These are phyloP conservation scores for Adelphocoris suturalis DNA, from an alignment of 2,888 invertebrate genomes.

Conservation along the genomic window DNA sequence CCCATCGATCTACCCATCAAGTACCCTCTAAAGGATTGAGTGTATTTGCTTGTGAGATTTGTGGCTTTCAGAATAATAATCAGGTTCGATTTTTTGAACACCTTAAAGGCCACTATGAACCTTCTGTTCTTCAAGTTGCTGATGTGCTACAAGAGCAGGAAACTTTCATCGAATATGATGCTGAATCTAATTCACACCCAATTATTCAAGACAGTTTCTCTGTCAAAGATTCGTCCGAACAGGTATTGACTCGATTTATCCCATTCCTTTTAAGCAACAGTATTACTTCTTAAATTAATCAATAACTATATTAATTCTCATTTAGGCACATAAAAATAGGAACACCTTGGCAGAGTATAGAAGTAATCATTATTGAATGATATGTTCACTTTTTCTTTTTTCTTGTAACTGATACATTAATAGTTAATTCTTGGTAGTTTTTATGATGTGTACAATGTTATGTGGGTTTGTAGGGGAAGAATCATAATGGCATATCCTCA, in stretches of 20 bases:
- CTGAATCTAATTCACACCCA: not conserved
- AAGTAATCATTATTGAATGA: no score
- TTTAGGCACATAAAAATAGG: no score
- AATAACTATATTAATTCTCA: not conserved
- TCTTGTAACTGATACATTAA: no score
- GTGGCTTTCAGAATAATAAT: constrained; percentile 86
- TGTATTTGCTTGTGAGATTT: constrained; percentile 87
- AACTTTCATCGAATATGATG: constrained; percentile 65
- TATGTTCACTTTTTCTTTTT: no score
- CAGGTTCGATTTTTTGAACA: constrained; percentile 93
- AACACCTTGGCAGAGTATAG: no score
- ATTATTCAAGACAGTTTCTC: constrained; percentile 65
- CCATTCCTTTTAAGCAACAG: not conserved
- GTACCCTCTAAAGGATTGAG: constrained; percentile 76
- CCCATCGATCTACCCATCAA: constrained; percentile 76
- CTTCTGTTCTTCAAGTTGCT: constrained; percentile 69
- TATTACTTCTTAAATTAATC: not conserved
- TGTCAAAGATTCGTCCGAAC: not conserved
- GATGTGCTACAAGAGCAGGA: constrained; percentile 58
- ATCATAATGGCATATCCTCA: no score
- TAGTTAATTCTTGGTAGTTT: no score
- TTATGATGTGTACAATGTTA: no score
- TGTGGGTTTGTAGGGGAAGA: no score
- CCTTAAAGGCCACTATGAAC: constrained; percentile 89
- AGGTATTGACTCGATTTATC: constrained; percentile 22